Conservation (phyloP, 2,888 invertebrate species). For the Caenorhabditis becei region DNA sequence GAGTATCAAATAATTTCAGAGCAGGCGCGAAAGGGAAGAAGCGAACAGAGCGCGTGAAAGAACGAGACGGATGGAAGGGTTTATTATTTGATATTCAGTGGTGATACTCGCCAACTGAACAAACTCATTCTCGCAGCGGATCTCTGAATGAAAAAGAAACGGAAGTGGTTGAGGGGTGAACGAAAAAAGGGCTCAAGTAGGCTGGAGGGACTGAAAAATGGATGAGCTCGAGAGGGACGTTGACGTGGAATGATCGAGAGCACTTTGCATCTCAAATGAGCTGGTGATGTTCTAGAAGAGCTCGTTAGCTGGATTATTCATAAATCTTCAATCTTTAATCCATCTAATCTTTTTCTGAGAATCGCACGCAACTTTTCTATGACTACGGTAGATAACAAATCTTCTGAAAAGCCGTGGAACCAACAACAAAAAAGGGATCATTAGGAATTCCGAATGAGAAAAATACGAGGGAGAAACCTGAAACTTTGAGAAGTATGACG, state of each 20-base stretch:
- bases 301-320: background rate
- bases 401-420: too few relatives aligned
- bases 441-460: too few relatives aligned
- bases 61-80: background rate
- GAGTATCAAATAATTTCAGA: conserved; percentile 35
- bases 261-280: background rate
- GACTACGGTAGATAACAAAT: background rate
- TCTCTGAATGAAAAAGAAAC: conserved; percentile 13
- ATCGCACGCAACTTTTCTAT: background rate
- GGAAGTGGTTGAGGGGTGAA: background rate
- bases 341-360: background rate
- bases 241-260: background rate
- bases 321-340: background rate
- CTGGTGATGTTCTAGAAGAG: background rate
- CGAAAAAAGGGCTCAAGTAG: background rate
- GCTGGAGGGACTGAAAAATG: background rate
- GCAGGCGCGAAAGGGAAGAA: conserved; percentile 7
- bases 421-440: too few relatives aligned
- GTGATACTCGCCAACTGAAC: background rate
- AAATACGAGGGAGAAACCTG: too few relatives aligned
- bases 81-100: conserved; percentile 14
- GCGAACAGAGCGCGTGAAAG: conserved; percentile 7
- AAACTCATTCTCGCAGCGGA: conserved; percentile 12
- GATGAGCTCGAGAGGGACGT: background rate
- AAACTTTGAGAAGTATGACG: too few relatives aligned